phyloP scores from a whole-genome alignment of 2,888 invertebrate species.

The Oscheius sp. region DNA sequence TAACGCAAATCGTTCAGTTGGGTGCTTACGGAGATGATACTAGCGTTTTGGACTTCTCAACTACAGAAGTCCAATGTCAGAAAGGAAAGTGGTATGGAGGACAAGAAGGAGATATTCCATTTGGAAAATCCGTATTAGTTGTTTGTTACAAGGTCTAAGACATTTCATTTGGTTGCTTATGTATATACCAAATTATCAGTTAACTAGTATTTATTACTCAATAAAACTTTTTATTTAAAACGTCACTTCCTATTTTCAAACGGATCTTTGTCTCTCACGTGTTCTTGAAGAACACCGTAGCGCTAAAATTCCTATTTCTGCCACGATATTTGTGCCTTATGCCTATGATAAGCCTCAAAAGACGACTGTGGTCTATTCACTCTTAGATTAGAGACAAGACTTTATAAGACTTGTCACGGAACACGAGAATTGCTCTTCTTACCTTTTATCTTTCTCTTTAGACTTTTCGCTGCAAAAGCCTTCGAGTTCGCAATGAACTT shows the following conservation, averaged over 20 bases:
- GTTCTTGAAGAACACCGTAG: neutral
- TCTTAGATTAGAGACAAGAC: neutral
- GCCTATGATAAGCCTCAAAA: neutral
- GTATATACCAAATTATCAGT: neutral
- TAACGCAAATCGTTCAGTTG: neutral
- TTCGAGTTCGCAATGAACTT: too few species aligned
- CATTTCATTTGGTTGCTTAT: neutral
- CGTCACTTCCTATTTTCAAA: neutral
- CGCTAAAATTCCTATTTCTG: neutral
- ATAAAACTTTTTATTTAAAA: neutral
- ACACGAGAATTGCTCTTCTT: neutral
- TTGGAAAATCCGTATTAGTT: neutral
- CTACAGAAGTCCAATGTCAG: conserved; percentile 12
- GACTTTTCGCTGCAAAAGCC: too few species aligned
- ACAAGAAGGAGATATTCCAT: conserved; percentile 2
- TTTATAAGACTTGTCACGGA: too few species aligned
- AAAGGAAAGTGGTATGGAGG: conserved; percentile 14
- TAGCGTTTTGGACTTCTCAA: conserved; percentile 7
- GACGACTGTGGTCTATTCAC: neutral
- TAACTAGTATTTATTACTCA: neutral
- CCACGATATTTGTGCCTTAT: neutral
- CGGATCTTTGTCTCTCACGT: neutral
- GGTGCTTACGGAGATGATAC: conserved; percentile 9
- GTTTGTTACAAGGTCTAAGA: conserved; percentile 7
- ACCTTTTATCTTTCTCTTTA: neutral